Evolutionary conservation across 2,113 vertebrate species (phyloP), one percentile per base, ranked within the genome.

Genomic region (Danionella cerebrum): DNA sequence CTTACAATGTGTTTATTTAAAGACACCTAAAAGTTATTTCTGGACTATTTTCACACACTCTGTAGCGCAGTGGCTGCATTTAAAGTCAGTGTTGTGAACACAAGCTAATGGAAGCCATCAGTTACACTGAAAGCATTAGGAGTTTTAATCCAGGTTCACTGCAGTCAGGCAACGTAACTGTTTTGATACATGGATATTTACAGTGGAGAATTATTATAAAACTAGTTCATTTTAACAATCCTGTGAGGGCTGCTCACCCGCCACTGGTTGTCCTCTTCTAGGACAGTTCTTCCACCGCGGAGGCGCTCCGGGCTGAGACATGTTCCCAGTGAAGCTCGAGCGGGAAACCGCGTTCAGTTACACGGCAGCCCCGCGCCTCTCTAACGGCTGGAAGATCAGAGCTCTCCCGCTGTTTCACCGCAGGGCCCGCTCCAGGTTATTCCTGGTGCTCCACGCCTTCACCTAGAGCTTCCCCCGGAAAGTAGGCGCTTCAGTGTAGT

Each of bases 281-380:
- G 95, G 95, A 78, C 95, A 98, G 73, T 91, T 91, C 36, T 91
- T 88, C 95, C 95, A 97, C 67, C 95, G 90, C 73, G 95, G 94
- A 74, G 94, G 95, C 67, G 94, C 90, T 80, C 90, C 93, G 81
- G 85, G 90, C 75, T 94, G 91, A 76, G 92, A 90, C 95, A 97
- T 92, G 14, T 9, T 87, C 13, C 29, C 72, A 14, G 13, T 21
- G 27, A 27, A 45, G 19, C 6, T 25, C 24, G 27, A 41, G 52
- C 36, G 53, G 16, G 65, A 71, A 69, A 65, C 62, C 25, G 54
- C 33, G 52, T 65, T 38, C 31, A 31, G 27, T 55, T 65, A 22
- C 59, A 12, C 63, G 33, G 39, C 54, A 48, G 63, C 48, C 31
- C 52, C 5, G 65, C 18, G 33, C 18, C 42, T 76, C 45, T 47